Conservation (phyloP, 2,888 invertebrate genomes). For the Andrena bucephala region DNA sequence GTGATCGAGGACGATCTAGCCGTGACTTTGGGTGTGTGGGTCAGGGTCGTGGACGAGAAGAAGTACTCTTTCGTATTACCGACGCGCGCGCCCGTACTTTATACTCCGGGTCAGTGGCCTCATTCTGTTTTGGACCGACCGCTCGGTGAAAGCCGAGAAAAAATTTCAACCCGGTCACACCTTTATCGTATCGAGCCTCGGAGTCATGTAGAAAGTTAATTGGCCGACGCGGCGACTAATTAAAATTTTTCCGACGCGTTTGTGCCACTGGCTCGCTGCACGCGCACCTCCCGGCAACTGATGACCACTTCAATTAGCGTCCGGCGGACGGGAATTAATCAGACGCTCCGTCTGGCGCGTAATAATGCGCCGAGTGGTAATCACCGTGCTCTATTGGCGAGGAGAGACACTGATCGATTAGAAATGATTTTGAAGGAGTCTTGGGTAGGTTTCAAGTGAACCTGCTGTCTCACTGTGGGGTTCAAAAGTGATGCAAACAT, state of each 20-base stretch:
- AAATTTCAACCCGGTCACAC: slow-evolving; percentile 71
- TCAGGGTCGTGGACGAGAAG: slow-evolving; percentile 81
- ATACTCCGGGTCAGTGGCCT: slow-evolving; percentile 80
- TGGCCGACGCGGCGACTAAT: slow-evolving; percentile 48
- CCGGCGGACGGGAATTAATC: background rate
- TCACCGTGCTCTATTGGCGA: too few species aligned
- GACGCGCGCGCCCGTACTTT: slow-evolving; percentile 60
- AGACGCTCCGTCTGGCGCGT: background rate
- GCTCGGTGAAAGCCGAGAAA: slow-evolving; percentile 71
- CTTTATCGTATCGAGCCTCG: slow-evolving; percentile 59
- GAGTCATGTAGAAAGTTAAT: slow-evolving; percentile 71
- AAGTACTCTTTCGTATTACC: slow-evolving; percentile 44
- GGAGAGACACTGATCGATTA: too few species aligned
- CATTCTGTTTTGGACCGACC: slow-evolving; percentile 73
- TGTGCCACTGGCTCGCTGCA: background rate
- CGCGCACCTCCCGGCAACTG: background rate
- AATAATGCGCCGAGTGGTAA: too few species aligned
- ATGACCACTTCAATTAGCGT: background rate
- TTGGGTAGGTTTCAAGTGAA: too few species aligned
- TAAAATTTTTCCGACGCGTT: slow-evolving; percentile 36
- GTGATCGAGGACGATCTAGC: slow-evolving; percentile 40
- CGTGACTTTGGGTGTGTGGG: slow-evolving; percentile 75
- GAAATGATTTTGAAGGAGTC: too few species aligned
- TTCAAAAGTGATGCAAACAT: too few species aligned
- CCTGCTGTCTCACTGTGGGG: too few species aligned